Evolutionary conservation across 2,888 invertebrate species (phyloP).

Genomic region (Rhorus exstirpatorius): DNA sequence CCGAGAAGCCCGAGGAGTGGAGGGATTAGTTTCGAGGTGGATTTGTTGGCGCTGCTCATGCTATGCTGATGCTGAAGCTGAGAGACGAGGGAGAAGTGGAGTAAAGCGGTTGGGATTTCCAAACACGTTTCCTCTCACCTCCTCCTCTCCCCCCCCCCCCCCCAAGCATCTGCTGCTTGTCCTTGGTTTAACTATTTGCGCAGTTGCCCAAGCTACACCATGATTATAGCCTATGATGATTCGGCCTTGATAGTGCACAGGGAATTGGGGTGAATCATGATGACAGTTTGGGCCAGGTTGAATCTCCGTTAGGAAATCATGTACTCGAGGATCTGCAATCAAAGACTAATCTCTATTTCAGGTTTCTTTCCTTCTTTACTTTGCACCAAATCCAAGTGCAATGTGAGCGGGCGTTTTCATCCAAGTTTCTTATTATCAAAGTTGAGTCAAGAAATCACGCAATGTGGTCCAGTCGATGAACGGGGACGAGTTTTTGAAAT

Average conservation of each 20-base stretch:
- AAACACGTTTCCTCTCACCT: conserved; percentile 50
- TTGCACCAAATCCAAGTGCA: background rate
- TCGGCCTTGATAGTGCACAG: conserved; percentile 71
- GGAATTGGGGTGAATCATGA: conserved; percentile 58
- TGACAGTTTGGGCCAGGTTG: conserved; percentile 22
- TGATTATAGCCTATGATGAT: conserved; percentile 74
- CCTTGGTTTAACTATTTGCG: conserved; percentile 49
- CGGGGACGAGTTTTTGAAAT: too few relatives aligned
- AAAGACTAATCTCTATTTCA: background rate
- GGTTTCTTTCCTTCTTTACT: background rate
- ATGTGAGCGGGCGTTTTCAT: background rate
- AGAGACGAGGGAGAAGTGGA: conserved; percentile 39
- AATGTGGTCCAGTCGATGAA: too few relatives aligned
- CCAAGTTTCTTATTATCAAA: background rate
- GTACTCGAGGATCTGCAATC: background rate
- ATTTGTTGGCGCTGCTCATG: conserved; percentile 42
- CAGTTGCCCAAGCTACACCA: conserved; percentile 63
- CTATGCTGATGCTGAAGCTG: conserved; percentile 37
- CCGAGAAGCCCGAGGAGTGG: conserved; percentile 65
- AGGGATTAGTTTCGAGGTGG: conserved; percentile 70
- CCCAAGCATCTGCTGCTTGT: conserved; percentile 6
- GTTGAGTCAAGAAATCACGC: too few relatives aligned
- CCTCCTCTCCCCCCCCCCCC: conserved; percentile 7
- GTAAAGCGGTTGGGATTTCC: conserved; percentile 56
- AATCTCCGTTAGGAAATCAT: conserved; percentile 1